Evolutionary conservation across 2,888 invertebrate genomes (phyloP).

Genomic region (Stenotaenia linearis): DNA sequence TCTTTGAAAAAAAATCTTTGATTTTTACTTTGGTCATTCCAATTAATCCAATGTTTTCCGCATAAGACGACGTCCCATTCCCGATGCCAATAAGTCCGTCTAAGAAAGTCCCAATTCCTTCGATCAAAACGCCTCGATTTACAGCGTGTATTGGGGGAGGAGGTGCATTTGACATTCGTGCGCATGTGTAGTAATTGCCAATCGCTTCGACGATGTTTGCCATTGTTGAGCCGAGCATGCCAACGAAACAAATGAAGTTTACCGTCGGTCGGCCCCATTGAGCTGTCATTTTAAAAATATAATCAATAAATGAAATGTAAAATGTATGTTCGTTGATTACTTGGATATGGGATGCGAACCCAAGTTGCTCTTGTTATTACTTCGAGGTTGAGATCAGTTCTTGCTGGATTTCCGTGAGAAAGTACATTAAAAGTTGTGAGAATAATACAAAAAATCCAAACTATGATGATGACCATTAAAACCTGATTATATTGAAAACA

Average conservation of each 20-base stretch:
- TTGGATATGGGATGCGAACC: conserved; percentile 75
- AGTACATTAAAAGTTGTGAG: conserved; percentile 61
- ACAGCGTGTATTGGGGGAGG: conserved; percentile 80
- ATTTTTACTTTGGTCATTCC: conserved; percentile 76
- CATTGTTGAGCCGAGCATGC: conserved; percentile 70
- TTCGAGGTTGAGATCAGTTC: conserved; percentile 65
- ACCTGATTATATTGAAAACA: conserved; percentile 50
- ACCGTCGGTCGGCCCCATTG: conserved; percentile 73
- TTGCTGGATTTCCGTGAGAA: conserved; percentile 61
- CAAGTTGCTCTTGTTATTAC: conserved; percentile 68
- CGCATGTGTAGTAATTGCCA: conserved; percentile 84
- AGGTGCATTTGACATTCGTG: conserved; percentile 61
- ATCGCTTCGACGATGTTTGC: conserved; percentile 76
- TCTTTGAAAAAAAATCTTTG: no score
- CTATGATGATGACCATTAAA: conserved; percentile 64
- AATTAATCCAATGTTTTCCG: conserved; percentile 84
- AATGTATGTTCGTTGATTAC: no score
- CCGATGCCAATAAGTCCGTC: conserved; percentile 81
- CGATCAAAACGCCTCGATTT: conserved; percentile 76
- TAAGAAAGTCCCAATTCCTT: conserved; percentile 75
- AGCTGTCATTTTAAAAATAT: conserved; percentile 49
- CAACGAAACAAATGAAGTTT: conserved; percentile 62
- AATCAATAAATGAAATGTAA: not conserved
- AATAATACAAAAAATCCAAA: conserved; percentile 69
- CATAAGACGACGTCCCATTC: conserved; percentile 82